Conservation (phyloP, 2,797 vertebrate genomes). For the Myotis daubentonii region DNA sequence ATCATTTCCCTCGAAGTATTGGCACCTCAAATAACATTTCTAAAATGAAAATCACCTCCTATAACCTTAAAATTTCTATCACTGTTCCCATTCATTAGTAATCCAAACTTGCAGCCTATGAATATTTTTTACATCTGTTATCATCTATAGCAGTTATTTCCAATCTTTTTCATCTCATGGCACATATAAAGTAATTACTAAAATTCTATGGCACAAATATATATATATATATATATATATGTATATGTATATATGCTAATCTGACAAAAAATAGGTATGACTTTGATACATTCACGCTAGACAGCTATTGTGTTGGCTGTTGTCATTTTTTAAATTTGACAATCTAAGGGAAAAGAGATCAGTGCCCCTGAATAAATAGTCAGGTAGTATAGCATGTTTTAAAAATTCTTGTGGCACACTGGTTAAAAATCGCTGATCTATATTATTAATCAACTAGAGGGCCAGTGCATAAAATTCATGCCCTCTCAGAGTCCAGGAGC, state of each 20-base stretch:
- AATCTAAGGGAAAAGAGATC: neutral
- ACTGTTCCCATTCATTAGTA: conserved; percentile 5
- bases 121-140: neutral
- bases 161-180: neutral
- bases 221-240: too few relatives aligned
- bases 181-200: too few relatives aligned
- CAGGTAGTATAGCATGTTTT: too few relatives aligned
- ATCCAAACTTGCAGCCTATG: neutral
- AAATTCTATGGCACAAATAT: too few relatives aligned
- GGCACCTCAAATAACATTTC: neutral
- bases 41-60: conserved; percentile 9
- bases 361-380: too few relatives aligned
- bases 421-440: neutral
- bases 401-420: too few relatives aligned
- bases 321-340: neutral
- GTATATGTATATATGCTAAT: neutral
- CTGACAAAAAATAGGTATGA: neutral
- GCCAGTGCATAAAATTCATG: too few relatives aligned
- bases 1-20: neutral
- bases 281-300: neutral
- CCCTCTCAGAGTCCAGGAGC: too few relatives aligned
- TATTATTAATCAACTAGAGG: neutral
- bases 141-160: neutral
- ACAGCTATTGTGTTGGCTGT: neutral
- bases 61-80: neutral